A percentile compares a stretch with the other conserved stretches of the same genome.
phyloP scores from a whole-genome alignment of 2,113 vertebrate genomes.

The Mesembrinibis cayennensis region DNA sequence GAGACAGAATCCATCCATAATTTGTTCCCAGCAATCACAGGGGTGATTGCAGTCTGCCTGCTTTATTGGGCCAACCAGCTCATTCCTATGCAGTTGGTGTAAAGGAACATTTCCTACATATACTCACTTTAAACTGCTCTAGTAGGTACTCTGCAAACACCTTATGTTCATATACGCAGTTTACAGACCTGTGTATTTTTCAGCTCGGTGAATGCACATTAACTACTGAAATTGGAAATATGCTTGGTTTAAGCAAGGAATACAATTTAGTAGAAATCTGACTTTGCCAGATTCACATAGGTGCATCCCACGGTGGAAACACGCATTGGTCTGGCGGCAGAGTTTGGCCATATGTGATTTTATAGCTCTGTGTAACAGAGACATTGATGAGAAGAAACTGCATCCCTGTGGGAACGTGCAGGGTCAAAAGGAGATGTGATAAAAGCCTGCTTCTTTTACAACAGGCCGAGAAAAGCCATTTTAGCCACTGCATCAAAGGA shows the following conservation, averaged over 20 bases:
- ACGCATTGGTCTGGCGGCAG: neutral
- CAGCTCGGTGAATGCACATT: neutral
- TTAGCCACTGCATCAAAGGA: neutral
- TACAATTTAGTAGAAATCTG: neutral
- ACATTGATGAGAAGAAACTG: neutral
- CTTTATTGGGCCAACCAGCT: neutral
- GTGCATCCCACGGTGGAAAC: neutral
- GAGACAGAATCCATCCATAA: neutral
- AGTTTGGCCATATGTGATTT: neutral
- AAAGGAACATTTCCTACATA: neutral
- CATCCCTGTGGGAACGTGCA: neutral
- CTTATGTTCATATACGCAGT: neutral
- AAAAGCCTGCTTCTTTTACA: slow-evolving; percentile 39
- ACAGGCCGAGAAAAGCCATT: slow-evolving; percentile 23
- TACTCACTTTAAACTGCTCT: neutral
- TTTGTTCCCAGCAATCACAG: neutral
- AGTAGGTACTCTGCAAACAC: neutral
- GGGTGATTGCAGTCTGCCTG: neutral
- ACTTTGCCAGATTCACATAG: neutral
- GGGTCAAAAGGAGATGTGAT: slow-evolving; percentile 2
- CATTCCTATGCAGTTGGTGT: neutral
- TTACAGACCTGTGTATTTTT: neutral
- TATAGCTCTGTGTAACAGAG: neutral
- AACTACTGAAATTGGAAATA: neutral
- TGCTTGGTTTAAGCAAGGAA: neutral